A percentile compares a stretch with the other conserved stretches of the same genome.
These are phyloP conservation scores for Drosophila robusta DNA, from an alignment of 2,888 invertebrate species.

Conservation along the genomic window DNA sequence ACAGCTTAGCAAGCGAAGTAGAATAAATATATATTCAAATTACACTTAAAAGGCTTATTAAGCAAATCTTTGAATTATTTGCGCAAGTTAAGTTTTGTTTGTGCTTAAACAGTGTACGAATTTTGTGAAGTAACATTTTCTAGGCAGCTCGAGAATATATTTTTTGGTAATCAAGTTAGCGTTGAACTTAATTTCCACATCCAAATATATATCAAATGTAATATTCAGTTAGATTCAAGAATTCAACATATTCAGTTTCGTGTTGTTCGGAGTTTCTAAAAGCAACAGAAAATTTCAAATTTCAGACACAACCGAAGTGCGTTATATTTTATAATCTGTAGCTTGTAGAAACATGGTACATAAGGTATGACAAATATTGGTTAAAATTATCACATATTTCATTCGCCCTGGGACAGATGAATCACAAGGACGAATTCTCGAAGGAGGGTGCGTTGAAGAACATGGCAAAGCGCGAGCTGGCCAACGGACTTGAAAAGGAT, in stretches of 20 bases:
- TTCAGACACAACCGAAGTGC: background rate
- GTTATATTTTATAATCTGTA: background rate
- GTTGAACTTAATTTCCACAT: background rate
- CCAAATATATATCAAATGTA: too few species aligned
- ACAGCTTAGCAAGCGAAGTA: background rate
- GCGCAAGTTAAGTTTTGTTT: background rate
- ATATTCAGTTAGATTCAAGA: background rate
- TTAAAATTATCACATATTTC: background rate
- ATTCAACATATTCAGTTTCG: background rate
- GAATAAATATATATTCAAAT: background rate
- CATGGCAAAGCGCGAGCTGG: constrained; percentile 89
- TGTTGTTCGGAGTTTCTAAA: background rate
- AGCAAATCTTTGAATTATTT: background rate
- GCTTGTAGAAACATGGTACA: background rate
- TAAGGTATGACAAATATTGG: background rate
- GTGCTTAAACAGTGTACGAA: background rate
- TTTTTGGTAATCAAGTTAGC: background rate
- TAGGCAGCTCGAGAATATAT: background rate
- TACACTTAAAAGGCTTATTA: background rate
- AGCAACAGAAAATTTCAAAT: background rate
- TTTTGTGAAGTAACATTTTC: background rate
- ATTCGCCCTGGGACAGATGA: constrained; percentile 56
- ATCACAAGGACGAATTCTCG: constrained; percentile 79
- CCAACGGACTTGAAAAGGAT: constrained; percentile 88
- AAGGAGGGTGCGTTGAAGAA: constrained; percentile 92